phyloP scores from a whole-genome alignment of 2,888 invertebrate species.

The Cheilosia pagana region DNA sequence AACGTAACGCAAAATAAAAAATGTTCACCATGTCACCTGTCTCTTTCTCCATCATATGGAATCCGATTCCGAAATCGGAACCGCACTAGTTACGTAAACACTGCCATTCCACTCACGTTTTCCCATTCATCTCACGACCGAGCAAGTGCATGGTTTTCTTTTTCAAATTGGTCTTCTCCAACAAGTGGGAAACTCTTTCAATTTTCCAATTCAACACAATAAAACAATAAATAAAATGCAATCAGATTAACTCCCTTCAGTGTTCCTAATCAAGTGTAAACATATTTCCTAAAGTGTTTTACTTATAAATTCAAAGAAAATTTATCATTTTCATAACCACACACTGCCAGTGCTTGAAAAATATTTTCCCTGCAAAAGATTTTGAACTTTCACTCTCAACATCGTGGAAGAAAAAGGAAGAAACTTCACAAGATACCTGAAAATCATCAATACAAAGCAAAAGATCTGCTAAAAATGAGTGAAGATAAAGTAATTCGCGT shows the following conservation, averaged over 20 bases:
- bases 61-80: no score
- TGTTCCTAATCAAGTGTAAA: slow-evolving; percentile 75
- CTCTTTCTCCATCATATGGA: background rate
- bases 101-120: no score
- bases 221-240: slow-evolving; percentile 43
- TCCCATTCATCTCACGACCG: slow-evolving; percentile 61
- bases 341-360: slow-evolving; percentile 32
- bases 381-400: slow-evolving; percentile 77
- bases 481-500: slow-evolving; percentile 87
- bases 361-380: background rate
- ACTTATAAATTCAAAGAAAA: slow-evolving; percentile 62
- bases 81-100: slow-evolving; percentile 48
- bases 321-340: slow-evolving; percentile 40
- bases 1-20: slow-evolving; percentile 12
- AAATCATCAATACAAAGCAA: slow-evolving; percentile 15
- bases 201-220: slow-evolving; percentile 54
- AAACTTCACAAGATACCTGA: slow-evolving; percentile 22
- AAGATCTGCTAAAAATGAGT: slow-evolving; percentile 34
- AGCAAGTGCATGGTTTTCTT: slow-evolving; percentile 57
- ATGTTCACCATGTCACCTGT: no score
- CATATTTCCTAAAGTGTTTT: slow-evolving; percentile 71
- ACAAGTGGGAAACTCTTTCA: slow-evolving; percentile 72
- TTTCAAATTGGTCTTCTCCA: slow-evolving; percentile 77
- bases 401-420: background rate
- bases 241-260: slow-evolving; percentile 77